Evolutionary conservation across 2,113 vertebrate species (phyloP), one percentile per base, ranked within the genome.

Genomic region (Rhabdomys dilectus): DNA sequence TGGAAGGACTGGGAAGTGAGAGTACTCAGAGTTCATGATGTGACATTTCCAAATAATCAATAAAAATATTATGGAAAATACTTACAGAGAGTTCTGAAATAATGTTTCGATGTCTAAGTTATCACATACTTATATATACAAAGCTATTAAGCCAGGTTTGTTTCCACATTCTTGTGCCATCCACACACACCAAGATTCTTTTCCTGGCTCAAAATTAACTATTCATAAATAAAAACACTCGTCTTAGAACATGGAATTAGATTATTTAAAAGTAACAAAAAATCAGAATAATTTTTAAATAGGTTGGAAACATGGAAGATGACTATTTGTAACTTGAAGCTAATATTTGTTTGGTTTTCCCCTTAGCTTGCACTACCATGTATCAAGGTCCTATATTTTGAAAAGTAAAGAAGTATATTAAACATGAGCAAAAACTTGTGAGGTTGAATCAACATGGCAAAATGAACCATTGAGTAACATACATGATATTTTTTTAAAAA

Each of bases 41-140:
- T n/a, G 36, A n/a, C 36, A 72, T 72, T 72, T 19, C 36, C 68
- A 72, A n/a, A 34, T 19, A 72, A n/a, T 72, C 36, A 72, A 72
- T n/a, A n/a, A 72, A 72, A n/a, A n/a, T n/a, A 72, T n/a, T 36
- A 70, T 68, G 36, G 36, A n/a, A 64, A 66, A 87, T 36, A 68
- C 72, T 53, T 64, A 19, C 53, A 62, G 31, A 62, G 31, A 86
- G 96, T 96, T 94, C 76, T 86, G 19, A 93, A 88, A 88, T 42
- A 80, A 64, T n/a, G 7, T 51, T 86, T 77, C 81, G 6, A 39
- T 82, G 75, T 75, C 48, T 36, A 82, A 95, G 72, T 88, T 80
- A 76, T 45, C 80, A 86, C 1, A 10, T 36, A 78, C 68, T 86
- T 84, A 45, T 39, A 75, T 7, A 34, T 75, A 31, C 58, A 68